These are phyloP conservation scores for Heliconius cydno DNA, from an alignment of 2,888 invertebrate species.

Conservation along the genomic window DNA sequence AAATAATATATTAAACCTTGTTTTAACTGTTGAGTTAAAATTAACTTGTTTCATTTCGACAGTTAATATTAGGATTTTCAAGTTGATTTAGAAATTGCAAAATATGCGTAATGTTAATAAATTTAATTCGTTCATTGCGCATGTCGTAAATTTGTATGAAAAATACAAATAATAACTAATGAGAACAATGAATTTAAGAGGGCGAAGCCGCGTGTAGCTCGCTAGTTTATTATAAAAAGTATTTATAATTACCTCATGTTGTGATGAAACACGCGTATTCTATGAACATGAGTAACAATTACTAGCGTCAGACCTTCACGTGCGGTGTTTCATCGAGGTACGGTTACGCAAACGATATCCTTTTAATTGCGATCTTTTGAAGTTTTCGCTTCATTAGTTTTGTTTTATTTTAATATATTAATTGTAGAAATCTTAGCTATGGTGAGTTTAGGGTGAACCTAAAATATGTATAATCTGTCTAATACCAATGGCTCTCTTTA, in stretches of 20 bases:
- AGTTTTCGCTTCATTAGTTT: constrained; percentile 35
- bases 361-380: constrained; percentile 37
- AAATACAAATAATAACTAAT: too few relatives aligned
- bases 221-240: not conserved
- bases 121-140: constrained; percentile 9
- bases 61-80: not conserved
- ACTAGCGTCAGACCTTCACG: constrained; percentile 25
- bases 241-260: not conserved
- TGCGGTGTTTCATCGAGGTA: constrained; percentile 36
- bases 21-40: not conserved
- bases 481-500: not conserved
- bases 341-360: constrained; percentile 44
- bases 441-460: not conserved
- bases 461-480: not conserved
- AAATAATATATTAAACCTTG: not conserved
- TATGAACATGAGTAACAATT: constrained; percentile 14
- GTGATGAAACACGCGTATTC: constrained; percentile 22
- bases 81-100: not conserved
- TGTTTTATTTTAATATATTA: not conserved
- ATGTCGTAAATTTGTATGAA: constrained; percentile 6
- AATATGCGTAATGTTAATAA: not conserved
- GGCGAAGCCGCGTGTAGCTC: too few relatives aligned
- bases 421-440: not conserved
- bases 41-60: not conserved
- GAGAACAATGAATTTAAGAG: too few relatives aligned